Conservation (phyloP, 2,797 vertebrate genomes). For the Cirrhinus molitorella region DNA sequence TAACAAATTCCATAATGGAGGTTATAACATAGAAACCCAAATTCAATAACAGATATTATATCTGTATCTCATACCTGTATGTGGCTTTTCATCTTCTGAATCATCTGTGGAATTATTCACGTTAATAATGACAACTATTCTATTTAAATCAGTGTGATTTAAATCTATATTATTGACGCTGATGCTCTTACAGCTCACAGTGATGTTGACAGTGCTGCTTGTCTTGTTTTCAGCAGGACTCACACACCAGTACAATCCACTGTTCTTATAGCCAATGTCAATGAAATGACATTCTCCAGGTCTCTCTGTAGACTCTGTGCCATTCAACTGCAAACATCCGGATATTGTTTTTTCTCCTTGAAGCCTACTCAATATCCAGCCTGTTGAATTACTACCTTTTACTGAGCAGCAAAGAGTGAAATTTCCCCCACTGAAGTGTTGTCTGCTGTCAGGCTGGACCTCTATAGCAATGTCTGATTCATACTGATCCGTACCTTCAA, state of each 20-base stretch:
- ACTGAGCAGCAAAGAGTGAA: slow-evolving; percentile 68
- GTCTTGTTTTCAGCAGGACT: slow-evolving; percentile 43
- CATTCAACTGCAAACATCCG: slow-evolving; percentile 62
- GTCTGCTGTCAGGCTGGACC: slow-evolving; percentile 68
- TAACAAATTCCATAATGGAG: slow-evolving; percentile 3
- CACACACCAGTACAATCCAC: slow-evolving; percentile 77
- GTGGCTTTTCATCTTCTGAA: slow-evolving; percentile 5
- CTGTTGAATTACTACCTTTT: slow-evolving; percentile 43
- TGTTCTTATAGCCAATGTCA: slow-evolving; percentile 41
- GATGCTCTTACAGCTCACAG: slow-evolving; percentile 73
- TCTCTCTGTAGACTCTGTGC: slow-evolving; percentile 18
- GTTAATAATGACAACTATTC: not conserved
- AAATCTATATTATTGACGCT: not conserved
- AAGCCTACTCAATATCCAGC: slow-evolving; percentile 66
- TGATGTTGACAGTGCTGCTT: slow-evolving; percentile 70
- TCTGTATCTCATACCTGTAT: slow-evolving; percentile 37
- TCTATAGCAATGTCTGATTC: slow-evolving; percentile 61
- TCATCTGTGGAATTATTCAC: slow-evolving; percentile 21
- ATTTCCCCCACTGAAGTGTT: slow-evolving; percentile 60
- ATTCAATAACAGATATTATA: not conserved
- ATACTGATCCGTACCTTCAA: not conserved
- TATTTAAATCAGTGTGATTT: not conserved
- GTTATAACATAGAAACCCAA: not conserved
- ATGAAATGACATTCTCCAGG: slow-evolving; percentile 52
- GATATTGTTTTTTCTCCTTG: not conserved